Evolutionary conservation across 2,113 vertebrate genomes (phyloP), one percentile per base, ranked within the genome.

Genomic region (Myotis lucifugus): DNA sequence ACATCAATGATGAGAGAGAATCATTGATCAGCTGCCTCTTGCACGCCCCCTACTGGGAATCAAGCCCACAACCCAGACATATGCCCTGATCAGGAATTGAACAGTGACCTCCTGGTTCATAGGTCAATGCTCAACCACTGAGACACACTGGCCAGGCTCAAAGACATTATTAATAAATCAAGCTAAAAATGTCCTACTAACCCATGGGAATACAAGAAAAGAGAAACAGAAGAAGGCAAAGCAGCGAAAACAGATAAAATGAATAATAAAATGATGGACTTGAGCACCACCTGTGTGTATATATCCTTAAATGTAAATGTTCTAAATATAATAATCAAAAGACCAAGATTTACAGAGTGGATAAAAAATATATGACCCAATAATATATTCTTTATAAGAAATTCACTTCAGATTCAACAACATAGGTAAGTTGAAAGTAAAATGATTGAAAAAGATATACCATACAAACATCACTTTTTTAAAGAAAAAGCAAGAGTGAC

Each of bases 111-210:
- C 21, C 56, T 59, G 56, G 56, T 59, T 59, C 56, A 59, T 25
- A 25, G 54, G 56, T 59, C 23, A 59, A 59, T 59, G 56, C 56
- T 25, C 23, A 59, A 59, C 56, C 56, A 25, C 56, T 59, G 23
- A 59, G 56, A 59, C 56, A 59, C 25, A 23, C 56, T 1, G 23
- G 9, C 56, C 56, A 59, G 23, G 56, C 14, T 95, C 32, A 91
- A 87, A 88, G 59, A 90, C 17, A 85, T 0, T 90, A 84, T 74
- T 67, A 54, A 50, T 74, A 79, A 59, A 85, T 64, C 40, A 95
- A 91, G n/a, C 34, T 76, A 52, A 72, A 81, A 93, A 52, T 93
- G 34, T 21, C 85, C 78, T 85, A 93, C 10, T 34, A 94, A 85
- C 27, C 27, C 34, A 87, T 29, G 42, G 50, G 29, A 93, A 67